Base-by-base conservation (phyloP, 2,888 invertebrate genomes). In the Branchellion lobata region DNA sequence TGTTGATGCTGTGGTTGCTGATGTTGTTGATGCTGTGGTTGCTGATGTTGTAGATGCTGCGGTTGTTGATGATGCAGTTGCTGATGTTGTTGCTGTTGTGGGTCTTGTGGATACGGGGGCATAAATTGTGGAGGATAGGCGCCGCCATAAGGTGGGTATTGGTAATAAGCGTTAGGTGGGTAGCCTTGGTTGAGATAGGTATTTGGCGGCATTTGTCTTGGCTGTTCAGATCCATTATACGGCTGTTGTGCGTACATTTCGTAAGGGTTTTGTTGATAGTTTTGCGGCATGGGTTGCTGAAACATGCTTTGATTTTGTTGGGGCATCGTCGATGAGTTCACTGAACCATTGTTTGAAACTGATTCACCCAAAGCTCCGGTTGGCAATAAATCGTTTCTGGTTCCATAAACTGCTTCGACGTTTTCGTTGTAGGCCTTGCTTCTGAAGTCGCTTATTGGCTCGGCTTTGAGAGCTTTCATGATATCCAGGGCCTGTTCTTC, bases 401-500 rank as follows among this genome's bases (percentile, higher is more conserved):
- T 18, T 57, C 11, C 61, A 3, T 18, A 3, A 5, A 5, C n/a
- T 57, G 8, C 61, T 3, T 5, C 24, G 5, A 14, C 61, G 5
- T 24, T 57, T 57, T 57, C 5, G 21, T n/a, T n/a, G 61, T 57
- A 57, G 21, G 61, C 3, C 61, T 57, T 57, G 21, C 21, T 57
- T 5, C n/a, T n/a, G 21, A 14, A 57, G 5, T 57, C 75, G 51
- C 1, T 27, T 24, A 53, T 18, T 1, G 31, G 14, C 24, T 75
- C 53, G 0, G 51, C 75, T 31, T 75, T 75, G n/a, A 75, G 27
- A 11, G 75, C 75, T 29, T 47, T 75, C 29, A 75, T 31, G 27
- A 75, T 47, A 29, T 75, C 75, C 27, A 75, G 53, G 51, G 75
- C 75, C 24, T 75, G 75, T 11, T 47, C 3, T 24, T 53, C 53